Evolutionary conservation across 2,888 invertebrate genomes (phyloP).

Genomic region (Galerucella calmariensis): DNA sequence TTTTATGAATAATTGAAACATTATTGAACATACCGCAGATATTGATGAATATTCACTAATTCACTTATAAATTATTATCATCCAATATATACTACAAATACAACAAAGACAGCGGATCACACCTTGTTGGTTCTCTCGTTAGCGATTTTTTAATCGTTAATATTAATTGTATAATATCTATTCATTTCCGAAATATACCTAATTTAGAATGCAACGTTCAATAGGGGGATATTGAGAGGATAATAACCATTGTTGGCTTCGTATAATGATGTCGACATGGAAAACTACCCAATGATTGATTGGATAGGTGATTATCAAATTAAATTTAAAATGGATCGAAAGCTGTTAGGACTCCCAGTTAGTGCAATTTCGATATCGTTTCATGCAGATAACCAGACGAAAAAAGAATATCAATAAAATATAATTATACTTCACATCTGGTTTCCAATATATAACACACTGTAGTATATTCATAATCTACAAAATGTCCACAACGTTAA

Average conservation of each 20-base stretch:
- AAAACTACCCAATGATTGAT: conserved; percentile 14
- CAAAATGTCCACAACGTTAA: too few species aligned
- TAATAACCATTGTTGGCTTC: conserved; percentile 16
- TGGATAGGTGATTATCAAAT: conserved; percentile 14
- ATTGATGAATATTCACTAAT: background rate
- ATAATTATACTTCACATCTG: background rate
- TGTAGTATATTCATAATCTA: too few species aligned
- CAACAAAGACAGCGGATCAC: background rate
- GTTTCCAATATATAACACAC: too few species aligned
- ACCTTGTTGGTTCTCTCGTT: background rate
- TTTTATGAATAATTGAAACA: too few species aligned
- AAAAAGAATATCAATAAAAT: background rate
- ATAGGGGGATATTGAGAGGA: conserved; percentile 18
- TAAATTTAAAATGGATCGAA: conserved; percentile 14
- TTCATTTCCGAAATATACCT: conserved; percentile 7
- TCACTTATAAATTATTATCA: too few species aligned
- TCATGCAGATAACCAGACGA: background rate
- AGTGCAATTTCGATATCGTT: background rate
- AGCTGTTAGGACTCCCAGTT: conserved; percentile 5
- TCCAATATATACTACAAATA: background rate
- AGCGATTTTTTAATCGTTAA: conserved; percentile 5
- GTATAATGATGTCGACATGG: conserved; percentile 9
- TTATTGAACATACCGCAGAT: too few species aligned
- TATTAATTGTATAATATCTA: conserved; percentile 16
- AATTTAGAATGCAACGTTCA: conserved; percentile 18